Evolutionary conservation across 1,140 invertebrate genomes (phyloP).

Genomic region (Doryteuthis pealeii): DNA sequence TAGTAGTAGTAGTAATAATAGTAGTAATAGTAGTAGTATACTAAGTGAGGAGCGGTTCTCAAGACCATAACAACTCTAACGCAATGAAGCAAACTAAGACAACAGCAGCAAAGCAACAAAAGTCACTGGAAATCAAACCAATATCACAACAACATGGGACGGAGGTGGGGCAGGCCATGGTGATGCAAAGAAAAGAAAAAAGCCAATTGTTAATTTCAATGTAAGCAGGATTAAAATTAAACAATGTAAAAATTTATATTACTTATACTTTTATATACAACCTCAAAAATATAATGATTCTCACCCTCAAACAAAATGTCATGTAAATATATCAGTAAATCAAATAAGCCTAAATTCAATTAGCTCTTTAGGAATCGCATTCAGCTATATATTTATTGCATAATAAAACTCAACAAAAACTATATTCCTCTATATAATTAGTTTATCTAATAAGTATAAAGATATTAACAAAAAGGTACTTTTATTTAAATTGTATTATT

Average conservation of each 20-base stretch:
- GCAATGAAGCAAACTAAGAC: conserved; percentile 37
- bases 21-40: not conserved
- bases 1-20: not conserved
- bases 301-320: too few relatives aligned
- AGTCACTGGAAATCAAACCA: conserved; percentile 36
- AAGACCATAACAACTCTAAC: conserved; percentile 39
- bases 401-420: too few relatives aligned
- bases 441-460: too few relatives aligned
- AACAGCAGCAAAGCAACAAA: conserved; percentile 44
- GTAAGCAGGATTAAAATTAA: conserved; percentile 22
- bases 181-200: conserved; percentile 18
- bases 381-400: too few relatives aligned
- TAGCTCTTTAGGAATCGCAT: too few relatives aligned
- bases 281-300: too few relatives aligned
- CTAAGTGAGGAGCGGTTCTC: conserved; percentile 8
- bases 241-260: not conserved
- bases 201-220: conserved; percentile 4
- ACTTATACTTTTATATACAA: too few relatives aligned
- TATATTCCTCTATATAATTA: too few relatives aligned
- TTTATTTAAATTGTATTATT: too few relatives aligned
- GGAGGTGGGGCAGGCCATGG: conserved; percentile 18
- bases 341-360: too few relatives aligned
- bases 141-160: conserved; percentile 20
- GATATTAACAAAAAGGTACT: too few relatives aligned
- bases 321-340: too few relatives aligned